Conservation (phyloP, 2,888 invertebrate species). For the Ashinkailepas kermadecensis region DNA sequence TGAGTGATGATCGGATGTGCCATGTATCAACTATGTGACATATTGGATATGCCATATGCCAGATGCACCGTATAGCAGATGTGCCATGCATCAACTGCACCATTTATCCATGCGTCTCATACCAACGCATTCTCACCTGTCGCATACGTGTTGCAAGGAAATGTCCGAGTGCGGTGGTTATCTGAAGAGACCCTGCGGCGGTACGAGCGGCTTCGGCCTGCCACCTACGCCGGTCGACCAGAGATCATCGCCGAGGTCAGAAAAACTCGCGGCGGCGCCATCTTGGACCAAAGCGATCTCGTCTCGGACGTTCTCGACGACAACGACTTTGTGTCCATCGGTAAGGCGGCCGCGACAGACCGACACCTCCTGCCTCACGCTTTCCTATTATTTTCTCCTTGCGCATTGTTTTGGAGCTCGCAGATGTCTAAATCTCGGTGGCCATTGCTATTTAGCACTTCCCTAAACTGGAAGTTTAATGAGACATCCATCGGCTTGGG, state of each 20-base stretch:
- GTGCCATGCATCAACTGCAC: too few species aligned
- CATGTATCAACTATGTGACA: too few species aligned
- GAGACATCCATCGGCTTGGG: too few species aligned
- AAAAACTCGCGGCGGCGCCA: constrained; percentile 52
- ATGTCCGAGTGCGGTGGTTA: constrained; percentile 47
- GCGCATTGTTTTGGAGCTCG: not conserved
- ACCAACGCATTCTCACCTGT: too few species aligned
- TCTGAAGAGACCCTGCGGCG: constrained; percentile 48
- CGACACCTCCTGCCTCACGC: not conserved
- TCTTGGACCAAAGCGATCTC: constrained; percentile 51
- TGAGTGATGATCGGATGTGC: too few species aligned
- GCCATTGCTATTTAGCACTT: too few species aligned
- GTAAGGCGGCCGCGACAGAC: constrained; percentile 41
- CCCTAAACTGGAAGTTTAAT: not conserved
- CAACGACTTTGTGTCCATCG: constrained; percentile 54
- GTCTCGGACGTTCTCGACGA: constrained; percentile 52
- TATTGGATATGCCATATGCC: too few species aligned
- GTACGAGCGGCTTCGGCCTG: constrained; percentile 44
- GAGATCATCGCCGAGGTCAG: constrained; percentile 47
- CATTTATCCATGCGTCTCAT: too few species aligned
- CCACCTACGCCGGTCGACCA: constrained; percentile 33
- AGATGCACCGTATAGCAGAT: too few species aligned
- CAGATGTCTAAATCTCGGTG: too few species aligned
- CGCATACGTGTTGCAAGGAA: constrained; percentile 36
- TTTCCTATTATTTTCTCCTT: not conserved